Base-by-base conservation (phyloP, 2,888 invertebrate species). In the Halocaridina rubra region DNA sequence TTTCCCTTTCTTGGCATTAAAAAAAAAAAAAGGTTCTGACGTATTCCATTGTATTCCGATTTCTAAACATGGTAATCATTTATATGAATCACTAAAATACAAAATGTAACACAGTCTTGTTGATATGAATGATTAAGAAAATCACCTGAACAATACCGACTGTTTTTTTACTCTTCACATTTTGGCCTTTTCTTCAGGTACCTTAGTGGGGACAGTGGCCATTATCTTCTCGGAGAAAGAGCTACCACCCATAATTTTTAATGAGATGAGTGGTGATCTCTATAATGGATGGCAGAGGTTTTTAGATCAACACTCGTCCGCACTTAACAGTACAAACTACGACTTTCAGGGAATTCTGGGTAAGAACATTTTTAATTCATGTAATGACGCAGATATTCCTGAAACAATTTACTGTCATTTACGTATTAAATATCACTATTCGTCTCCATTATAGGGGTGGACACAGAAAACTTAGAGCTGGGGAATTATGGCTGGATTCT, bases 241-340 rank as follows among this genome's bases (percentile, higher is more conserved):
- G 4, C 32, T 81, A 53, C 81, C 81, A 2, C 81, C 81, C n/a
- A 13, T 81, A 22, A 22, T 39, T 5, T 13, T 81, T 61, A 74
- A 22, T 5, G 81, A 81, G 64, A n/a, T 81, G 64, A 75, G 81
- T 10, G 64, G 64, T 10, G 74, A 75, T 16, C 74, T 81, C 16
- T 75, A 81, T 53, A 75, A 81, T 19, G 81, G 72, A 3, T 81
- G 81, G 81, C 57, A 27, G 29, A 22, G 16, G 22, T 81, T 81
- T 64, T 24, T 30, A 46, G 27, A 30, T n/a, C 27, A n/a, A 24
- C 81, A 81, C 46, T 19, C 46, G 2, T 1, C 22, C 19, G n/a
- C 81, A 0, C 81, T 81, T 22, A 4, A 24, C 13, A 46, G 53
- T 0, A 46, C 81, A 0, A 59, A 46, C 1, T 75, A 81, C 64